Base-by-base conservation (phyloP, 2,888 invertebrate species). In the Sipunculus nudus region DNA sequence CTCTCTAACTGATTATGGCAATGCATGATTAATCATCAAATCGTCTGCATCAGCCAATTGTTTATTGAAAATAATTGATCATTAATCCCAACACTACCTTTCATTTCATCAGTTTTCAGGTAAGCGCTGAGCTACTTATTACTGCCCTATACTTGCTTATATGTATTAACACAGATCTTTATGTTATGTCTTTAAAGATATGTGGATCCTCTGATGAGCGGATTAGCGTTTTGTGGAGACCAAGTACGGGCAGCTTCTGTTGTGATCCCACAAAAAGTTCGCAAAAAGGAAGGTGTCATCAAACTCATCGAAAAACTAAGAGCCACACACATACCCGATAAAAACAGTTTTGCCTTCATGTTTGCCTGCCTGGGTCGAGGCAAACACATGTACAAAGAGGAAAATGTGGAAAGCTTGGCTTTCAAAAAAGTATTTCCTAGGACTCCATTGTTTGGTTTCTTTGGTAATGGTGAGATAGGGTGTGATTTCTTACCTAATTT, bases 391-490 rank as follows among this genome's bases (percentile, higher is more conserved):
- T 77, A 79, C 40, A 67, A 68, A 4, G 63, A 72, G 13, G 49
- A 64, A 5, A 82, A 83, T 69, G 80, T 85, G 1, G 86, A 86
- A 67, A 76, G 84, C 5, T 62, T 65, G 3, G 67, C 78, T 2
- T 86, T 86, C 69, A 71, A 75, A 21, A 80, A 79, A 64, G 58
- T 80, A 52, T 86, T 85, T 65, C 85, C 85, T 1, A 75, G 75
- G 5, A 82, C 83, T 2, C 85, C 85, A 0, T 63, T 86, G n/a
- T 64, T 85, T 55, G 86, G 86, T 2, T 78, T 85, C 59, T 85
- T 85, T 72, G 85, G 85, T 16, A 82, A 84, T 66, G 85, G 85
- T 8, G 86, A 85, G 70, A 78, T 85, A n/a, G 85, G 85, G 6
- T 59, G 35, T 32, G 53, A 67, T 6, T 64, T 61, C 35, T 38